Conservation (phyloP, 2,888 invertebrate species). For the Pandemis cinnamomeana region DNA sequence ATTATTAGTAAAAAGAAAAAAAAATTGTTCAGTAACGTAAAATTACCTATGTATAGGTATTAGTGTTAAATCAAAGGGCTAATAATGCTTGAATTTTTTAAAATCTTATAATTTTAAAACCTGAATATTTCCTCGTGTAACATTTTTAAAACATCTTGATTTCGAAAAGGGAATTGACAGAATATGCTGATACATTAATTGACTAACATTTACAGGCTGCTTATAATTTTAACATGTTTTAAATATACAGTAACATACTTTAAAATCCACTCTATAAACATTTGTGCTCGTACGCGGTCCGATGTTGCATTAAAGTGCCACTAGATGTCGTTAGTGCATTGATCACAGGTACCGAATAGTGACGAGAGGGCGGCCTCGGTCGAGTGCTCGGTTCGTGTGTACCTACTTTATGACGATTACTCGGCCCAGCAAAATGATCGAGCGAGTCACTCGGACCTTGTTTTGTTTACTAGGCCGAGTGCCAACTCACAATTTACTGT, state of each 20-base stretch:
- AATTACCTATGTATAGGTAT: background rate
- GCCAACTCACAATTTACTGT: too few species aligned
- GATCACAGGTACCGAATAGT: too few species aligned
- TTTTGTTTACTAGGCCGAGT: too few species aligned
- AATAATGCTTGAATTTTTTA: background rate
- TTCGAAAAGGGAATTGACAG: slow-evolving; percentile 20
- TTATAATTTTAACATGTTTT: background rate
- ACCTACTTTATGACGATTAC: too few species aligned
- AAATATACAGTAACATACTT: slow-evolving; percentile 2
- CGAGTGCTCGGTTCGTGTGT: too few species aligned
- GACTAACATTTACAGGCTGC: slow-evolving; percentile 33
- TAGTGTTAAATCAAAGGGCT: background rate
- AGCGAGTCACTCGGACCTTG: too few species aligned
- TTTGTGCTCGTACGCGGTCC: slow-evolving; percentile 19
- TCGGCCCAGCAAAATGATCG: too few species aligned
- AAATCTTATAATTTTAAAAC: background rate
- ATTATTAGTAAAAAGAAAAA: too few species aligned
- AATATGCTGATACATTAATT: slow-evolving; percentile 28
- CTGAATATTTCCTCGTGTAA: background rate
- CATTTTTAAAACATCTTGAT: background rate
- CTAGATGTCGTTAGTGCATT: background rate
- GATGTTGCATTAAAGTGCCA: background rate
- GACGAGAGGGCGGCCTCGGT: too few species aligned
- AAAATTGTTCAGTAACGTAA: too few species aligned
- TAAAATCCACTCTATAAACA: slow-evolving; percentile 27